Evolutionary conservation across 2,888 invertebrate species (phyloP).

Genomic region (Clanis bilineata): DNA sequence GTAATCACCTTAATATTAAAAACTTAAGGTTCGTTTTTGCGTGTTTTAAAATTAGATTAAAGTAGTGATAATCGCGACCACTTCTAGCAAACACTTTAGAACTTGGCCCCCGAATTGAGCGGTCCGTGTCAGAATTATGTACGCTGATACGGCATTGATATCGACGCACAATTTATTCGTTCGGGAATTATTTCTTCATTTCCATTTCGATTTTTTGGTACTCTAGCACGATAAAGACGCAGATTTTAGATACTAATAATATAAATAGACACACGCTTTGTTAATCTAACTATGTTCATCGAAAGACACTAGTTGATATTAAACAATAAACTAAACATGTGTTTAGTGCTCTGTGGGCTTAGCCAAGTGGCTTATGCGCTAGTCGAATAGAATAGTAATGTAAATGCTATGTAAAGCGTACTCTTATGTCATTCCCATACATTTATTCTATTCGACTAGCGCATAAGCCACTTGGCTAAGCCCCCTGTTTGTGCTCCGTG

Average conservation of each 20-base stretch:
- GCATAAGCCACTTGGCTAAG: too few relatives aligned
- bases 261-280: neutral
- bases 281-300: neutral
- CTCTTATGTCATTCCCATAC: too few relatives aligned
- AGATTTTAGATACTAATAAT: neutral
- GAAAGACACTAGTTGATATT: too few relatives aligned
- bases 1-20: conserved; percentile 41
- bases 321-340: too few relatives aligned
- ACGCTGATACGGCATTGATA: conserved; percentile 48
- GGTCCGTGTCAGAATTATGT: conserved; percentile 73
- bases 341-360: too few relatives aligned
- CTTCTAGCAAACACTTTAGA: conserved; percentile 78
- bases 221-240: neutral
- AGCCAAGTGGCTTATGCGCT: too few relatives aligned
- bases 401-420: too few relatives aligned
- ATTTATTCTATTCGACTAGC: too few relatives aligned
- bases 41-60: conserved; percentile 37
- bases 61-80: conserved; percentile 71
- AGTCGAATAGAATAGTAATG: too few relatives aligned
- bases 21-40: conserved; percentile 45
- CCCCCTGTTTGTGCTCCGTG: too few relatives aligned
- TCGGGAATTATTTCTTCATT: conserved; percentile 60
- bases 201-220: conserved; percentile 58
- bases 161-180: conserved; percentile 71
- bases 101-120: conserved; percentile 77